Evolutionary conservation across 2,888 invertebrate genomes (phyloP), one percentile per base, ranked within the genome.

Genomic region (Drosophila longiperda): DNA sequence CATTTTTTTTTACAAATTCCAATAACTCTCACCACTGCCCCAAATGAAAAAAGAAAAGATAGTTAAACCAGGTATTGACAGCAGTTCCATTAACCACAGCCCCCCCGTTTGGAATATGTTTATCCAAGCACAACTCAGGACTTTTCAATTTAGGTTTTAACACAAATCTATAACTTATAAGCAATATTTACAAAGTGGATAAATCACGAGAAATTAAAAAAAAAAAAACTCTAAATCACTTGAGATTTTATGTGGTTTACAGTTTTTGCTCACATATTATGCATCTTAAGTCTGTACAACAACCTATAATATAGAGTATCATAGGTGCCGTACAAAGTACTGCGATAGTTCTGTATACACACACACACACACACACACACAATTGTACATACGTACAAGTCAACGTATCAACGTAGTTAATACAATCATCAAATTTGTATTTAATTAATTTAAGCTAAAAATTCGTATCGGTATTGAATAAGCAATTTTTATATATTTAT

Each of bases 271-370:
- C 42, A 34, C 4, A 52, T 23, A 26, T 58, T 26, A 26, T 33
- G 60, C 40, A 26, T 26, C 23, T 54, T 79, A 75, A 57, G 34
- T 38, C 53, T 60, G 64, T 76, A 77, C 76, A 67, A 81, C 52
- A 67, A 81, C 40, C 40, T 77, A 64, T 58, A 63, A 60, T 65
- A 55, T 66, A 78, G 59, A 48, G 57, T 66, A 78, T 69, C 54
- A 75, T 87, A 87, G 90, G 75, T 78, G 90, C 86, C 70, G 89
- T 89, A 89, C 89, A 66, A 90, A 89, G 91, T 89, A 89, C 89
- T 68, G 87, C 79, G 80, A 73, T 88, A 84, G 57, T 54, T 52
- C 54, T 69, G 49, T 65, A 53, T 50, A 58, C 42, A 64, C 20
- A 65, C 29, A 29, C 26, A 23, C 20, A 65, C 29, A 29, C 26